phyloP scores from a whole-genome alignment of 2,797 vertebrate genomes.

The Moxostoma hubbsi region DNA sequence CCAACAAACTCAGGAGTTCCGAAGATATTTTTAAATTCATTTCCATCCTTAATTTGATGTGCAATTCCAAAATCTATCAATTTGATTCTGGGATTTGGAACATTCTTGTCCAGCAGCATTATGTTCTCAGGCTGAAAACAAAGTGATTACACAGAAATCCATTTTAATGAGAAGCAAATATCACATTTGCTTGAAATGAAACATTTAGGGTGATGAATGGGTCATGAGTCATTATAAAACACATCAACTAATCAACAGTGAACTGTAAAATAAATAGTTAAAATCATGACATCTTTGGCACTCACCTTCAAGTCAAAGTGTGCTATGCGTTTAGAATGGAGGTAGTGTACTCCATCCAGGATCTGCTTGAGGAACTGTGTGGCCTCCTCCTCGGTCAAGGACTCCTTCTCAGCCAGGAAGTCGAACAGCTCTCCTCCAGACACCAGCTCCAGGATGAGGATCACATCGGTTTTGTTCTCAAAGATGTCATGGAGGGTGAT shows the following conservation, averaged over 20 bases:
- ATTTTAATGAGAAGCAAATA: neutral
- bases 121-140: slow-evolving; percentile 92
- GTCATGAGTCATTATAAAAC: neutral
- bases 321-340: slow-evolving; percentile 94
- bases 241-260: neutral
- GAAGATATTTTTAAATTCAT: slow-evolving; percentile 98
- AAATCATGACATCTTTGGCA: neutral
- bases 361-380: slow-evolving; percentile 99
- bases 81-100: slow-evolving; percentile 93
- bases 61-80: slow-evolving; percentile 97
- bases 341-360: slow-evolving; percentile 93
- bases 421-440: slow-evolving; percentile 96
- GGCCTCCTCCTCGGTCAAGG: slow-evolving; percentile 95
- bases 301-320: slow-evolving; percentile 97
- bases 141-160: slow-evolving; percentile 3
- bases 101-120: slow-evolving; percentile 96
- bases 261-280: neutral
- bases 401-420: slow-evolving; percentile 97
- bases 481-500: slow-evolving; percentile 98
- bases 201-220: neutral
- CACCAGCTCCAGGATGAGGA: slow-evolving; percentile 97
- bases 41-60: slow-evolving; percentile 95
- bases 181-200: neutral
- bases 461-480: slow-evolving; percentile 97
- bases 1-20: slow-evolving; percentile 97